A percentile compares a stretch with the other conserved stretches of the same genome.
phyloP scores from a whole-genome alignment of 1,140 invertebrate genomes.

The Caenorhabditis brenneri region DNA sequence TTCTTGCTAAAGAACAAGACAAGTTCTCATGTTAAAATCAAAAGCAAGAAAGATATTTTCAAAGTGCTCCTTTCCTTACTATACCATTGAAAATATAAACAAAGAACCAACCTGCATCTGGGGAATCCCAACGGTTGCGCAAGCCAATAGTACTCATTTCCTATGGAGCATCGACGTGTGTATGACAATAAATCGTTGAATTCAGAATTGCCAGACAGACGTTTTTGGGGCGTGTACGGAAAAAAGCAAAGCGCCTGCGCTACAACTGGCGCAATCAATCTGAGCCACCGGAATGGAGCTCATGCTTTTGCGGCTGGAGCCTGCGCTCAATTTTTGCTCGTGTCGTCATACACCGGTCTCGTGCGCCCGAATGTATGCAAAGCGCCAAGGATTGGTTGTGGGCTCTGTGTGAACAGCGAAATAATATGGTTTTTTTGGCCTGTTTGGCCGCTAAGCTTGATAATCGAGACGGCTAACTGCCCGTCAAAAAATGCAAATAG shows the following conservation, averaged over 20 bases:
- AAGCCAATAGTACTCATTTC: constrained; percentile 25
- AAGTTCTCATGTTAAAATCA: too few species aligned
- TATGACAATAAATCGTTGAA: background rate
- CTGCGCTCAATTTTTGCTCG: background rate
- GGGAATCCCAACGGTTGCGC: constrained; percentile 34
- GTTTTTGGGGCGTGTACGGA: constrained; percentile 13
- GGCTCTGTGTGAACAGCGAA: constrained; percentile 34
- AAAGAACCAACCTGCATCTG: background rate
- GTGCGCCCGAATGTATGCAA: constrained; percentile 7
- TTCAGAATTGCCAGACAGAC: constrained; percentile 36
- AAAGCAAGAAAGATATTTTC: too few species aligned
- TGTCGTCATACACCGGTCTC: constrained; percentile 37
- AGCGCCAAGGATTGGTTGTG: constrained; percentile 17
- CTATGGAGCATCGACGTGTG: constrained; percentile 23
- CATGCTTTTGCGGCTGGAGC: constrained; percentile 1
- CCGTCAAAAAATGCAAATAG: constrained; percentile 36
- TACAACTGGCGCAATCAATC: constrained; percentile 26
- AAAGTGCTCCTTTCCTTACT: background rate
- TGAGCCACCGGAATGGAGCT: constrained; percentile 38
- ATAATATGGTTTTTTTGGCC: constrained; percentile 31
- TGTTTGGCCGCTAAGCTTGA: constrained; percentile 1
- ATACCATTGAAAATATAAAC: too few species aligned
- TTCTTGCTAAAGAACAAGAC: too few species aligned
- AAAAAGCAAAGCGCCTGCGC: background rate
- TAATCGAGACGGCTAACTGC: constrained; percentile 34